phyloP scores from a whole-genome alignment of 2,797 vertebrate species.

The Lemur catta region DNA sequence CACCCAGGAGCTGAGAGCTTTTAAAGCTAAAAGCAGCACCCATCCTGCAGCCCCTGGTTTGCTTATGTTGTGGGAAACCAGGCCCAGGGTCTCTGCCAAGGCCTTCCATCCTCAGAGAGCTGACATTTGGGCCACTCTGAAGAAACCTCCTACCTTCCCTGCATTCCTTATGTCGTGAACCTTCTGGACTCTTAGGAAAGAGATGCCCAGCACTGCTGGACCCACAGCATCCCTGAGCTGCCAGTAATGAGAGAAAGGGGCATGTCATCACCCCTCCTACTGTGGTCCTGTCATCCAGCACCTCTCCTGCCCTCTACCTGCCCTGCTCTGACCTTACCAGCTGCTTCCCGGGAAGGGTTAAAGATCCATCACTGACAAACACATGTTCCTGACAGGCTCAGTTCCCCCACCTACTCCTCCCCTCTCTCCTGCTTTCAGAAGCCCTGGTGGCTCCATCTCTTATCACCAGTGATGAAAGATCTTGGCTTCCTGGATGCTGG shows the following conservation, averaged over 20 bases:
- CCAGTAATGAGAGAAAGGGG: background rate
- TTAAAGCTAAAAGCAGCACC: background rate
- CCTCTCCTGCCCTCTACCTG: no score
- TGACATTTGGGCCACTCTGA: background rate
- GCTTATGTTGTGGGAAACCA: background rate
- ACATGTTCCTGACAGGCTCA: background rate
- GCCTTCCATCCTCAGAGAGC: background rate
- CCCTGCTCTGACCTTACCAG: background rate
- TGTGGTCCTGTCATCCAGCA: background rate
- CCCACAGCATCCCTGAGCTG: background rate
- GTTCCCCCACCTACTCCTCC: background rate
- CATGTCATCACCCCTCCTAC: background rate
- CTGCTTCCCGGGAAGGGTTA: background rate
- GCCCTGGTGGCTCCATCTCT: background rate
- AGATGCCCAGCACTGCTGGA: background rate
- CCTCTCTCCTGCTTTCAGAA: background rate
- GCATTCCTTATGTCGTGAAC: background rate
- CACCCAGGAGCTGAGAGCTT: background rate
- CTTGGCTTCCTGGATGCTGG: background rate
- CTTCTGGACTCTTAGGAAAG: background rate
- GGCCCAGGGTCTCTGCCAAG: background rate
- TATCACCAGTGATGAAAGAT: background rate
- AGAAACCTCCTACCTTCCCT: no score
- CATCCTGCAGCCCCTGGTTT: background rate
- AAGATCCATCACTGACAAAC: background rate